phyloP scores from a whole-genome alignment of 2,888 invertebrate species.

The Junonia oenone region DNA sequence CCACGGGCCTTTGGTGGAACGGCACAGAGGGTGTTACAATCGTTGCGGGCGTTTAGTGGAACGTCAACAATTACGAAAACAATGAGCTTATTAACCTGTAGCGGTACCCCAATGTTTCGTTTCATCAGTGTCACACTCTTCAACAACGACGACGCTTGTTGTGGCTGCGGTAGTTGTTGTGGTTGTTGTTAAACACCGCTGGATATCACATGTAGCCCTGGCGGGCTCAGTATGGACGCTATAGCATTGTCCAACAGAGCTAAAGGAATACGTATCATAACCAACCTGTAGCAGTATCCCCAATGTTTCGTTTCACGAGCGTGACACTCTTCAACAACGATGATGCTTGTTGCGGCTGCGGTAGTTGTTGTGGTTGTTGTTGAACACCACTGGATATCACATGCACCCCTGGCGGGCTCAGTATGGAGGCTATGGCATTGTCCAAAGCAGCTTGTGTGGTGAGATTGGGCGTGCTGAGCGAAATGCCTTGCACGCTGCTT shows the following conservation, averaged over 20 bases:
- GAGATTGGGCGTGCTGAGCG: constrained; percentile 53
- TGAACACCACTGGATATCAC: not conserved
- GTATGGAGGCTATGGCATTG: constrained; percentile 66
- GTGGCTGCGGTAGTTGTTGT: constrained; percentile 35
- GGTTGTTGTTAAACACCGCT: not conserved
- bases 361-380: constrained; percentile 34
- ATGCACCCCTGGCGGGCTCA: constrained; percentile 56
- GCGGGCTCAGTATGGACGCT: constrained; percentile 69
- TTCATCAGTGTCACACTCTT: constrained; percentile 71
- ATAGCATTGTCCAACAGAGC: constrained; percentile 65
- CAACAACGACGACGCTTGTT: constrained; percentile 40
- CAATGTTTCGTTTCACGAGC: constrained; percentile 60
- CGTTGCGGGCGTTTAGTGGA: too few relatives aligned
- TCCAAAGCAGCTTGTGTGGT: constrained; percentile 59
- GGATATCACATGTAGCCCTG: constrained; percentile 25
- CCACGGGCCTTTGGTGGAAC: too few relatives aligned
- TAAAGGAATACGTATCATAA: too few relatives aligned
- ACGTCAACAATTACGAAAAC: too few relatives aligned
- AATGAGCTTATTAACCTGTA: too few relatives aligned
- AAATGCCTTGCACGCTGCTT: constrained; percentile 68
- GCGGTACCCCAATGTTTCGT: constrained; percentile 54
- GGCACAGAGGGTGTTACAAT: too few relatives aligned
- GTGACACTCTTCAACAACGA: constrained; percentile 66
- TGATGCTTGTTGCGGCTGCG: constrained; percentile 19
- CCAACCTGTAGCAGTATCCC: constrained; percentile 58